Base-by-base conservation (phyloP, 92 coral and sea anemone species). In the Parazoanthus swiftii region DNA sequence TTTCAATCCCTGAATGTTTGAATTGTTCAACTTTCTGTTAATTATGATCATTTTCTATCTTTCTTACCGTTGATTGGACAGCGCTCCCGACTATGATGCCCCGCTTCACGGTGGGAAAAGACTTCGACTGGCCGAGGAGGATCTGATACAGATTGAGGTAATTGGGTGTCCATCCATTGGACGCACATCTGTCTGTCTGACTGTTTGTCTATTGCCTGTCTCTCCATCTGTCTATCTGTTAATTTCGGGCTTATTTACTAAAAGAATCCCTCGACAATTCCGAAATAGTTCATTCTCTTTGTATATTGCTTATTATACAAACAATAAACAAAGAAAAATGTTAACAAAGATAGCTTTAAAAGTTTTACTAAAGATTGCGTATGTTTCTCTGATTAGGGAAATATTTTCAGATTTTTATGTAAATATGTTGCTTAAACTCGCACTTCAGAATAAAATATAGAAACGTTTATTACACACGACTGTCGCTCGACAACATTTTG, bases 111-210 rank as follows among this genome's bases (percentile, higher is more conserved):
- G 44, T 63, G 72, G 74, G 72, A 81, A 81, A 23, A 81, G 54
- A 81, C 74, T 46, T 35, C 73, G 74, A 42, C 74, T 81, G 48
- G 85, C 68, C 25, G 85, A 81, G 50, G 85, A 81, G 50, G 85
- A 81, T 35, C 72, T 81, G 33, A 7, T 81, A 63, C 85, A 81
- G 15, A 59, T 81, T 63, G 74, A 81, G 85, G 85, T 81, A 35
- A 14, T 79, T 48, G 4, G 39, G 70, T 18, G 70, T 58, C 66
- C 23, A 3, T 20, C 66, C 65, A 58, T 11, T 21, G 21, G 65
- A 58, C 21, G 65, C 16, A 58, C 23, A 6, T 48, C 51, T 48
- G 51, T 46, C 51, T 33, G 76, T 72, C 76, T 74, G 5, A 18
- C 26, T 76, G 5, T 38, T 9, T 76, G 33, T 76, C 29, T 46